Conservation (phyloP, 2,113 vertebrate genomes). For the Vidua macroura region DNA sequence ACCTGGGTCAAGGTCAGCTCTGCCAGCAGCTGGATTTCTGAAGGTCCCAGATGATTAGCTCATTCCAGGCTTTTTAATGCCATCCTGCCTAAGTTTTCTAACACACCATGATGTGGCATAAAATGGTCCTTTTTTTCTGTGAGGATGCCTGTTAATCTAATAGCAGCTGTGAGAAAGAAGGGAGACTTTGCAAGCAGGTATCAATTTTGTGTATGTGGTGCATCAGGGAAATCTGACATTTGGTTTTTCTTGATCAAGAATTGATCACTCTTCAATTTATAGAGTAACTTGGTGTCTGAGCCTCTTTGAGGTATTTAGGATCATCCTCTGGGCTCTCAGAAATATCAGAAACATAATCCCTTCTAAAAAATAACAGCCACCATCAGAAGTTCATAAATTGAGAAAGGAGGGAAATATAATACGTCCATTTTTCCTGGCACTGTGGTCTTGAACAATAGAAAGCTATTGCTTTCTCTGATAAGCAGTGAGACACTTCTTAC, state of each 20-base stretch:
- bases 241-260: conserved; percentile 3
- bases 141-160: not conserved
- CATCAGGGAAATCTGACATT: not conserved
- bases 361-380: not conserved
- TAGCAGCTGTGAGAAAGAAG: not conserved
- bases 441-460: not conserved
- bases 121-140: not conserved
- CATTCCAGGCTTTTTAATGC: conserved; percentile 36
- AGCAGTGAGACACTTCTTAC: not conserved
- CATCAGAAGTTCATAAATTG: not conserved
- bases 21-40: conserved; percentile 43
- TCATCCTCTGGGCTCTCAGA: not conserved
- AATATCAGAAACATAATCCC: not conserved
- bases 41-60: conserved; percentile 41
- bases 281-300: not conserved
- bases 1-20: conserved; percentile 26
- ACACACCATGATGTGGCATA: not conserved
- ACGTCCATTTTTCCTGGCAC: not conserved
- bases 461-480: not conserved
- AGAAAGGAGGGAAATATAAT: not conserved
- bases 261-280: not conserved
- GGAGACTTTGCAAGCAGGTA: not conserved
- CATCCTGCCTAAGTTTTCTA: not conserved
- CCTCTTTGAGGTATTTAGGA: not conserved
- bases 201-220: not conserved